Conservation (phyloP, 2,888 invertebrate species). For the Leptinotarsa rubiginosa region DNA sequence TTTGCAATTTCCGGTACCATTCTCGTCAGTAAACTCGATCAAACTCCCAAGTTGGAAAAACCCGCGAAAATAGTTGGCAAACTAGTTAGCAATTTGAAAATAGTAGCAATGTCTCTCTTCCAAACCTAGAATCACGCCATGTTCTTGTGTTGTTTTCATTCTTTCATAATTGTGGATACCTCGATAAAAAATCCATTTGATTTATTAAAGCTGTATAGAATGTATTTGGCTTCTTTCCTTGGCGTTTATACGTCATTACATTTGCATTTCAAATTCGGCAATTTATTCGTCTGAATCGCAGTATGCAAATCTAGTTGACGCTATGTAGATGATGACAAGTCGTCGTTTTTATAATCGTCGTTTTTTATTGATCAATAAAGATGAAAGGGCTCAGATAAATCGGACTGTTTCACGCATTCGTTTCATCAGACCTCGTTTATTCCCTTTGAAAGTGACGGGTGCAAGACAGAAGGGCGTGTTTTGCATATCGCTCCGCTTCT, state of each 20-base stretch:
- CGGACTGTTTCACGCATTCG: neutral
- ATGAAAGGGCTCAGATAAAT: neutral
- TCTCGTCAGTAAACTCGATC: too few relatives aligned
- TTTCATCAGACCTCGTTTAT: constrained; percentile 1
- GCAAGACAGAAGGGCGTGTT: neutral
- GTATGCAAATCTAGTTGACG: constrained; percentile 23
- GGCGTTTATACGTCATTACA: neutral
- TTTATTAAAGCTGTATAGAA: neutral
- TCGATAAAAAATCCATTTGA: neutral
- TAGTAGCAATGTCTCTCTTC: too few relatives aligned
- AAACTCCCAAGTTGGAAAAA: too few relatives aligned
- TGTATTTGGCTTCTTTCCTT: neutral
- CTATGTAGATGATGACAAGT: neutral
- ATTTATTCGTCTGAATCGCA: constrained; percentile 17
- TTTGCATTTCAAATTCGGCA: constrained; percentile 28
- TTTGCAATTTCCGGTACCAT: too few relatives aligned
- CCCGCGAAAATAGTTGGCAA: too few relatives aligned
- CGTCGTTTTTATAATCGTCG: neutral
- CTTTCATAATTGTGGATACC: neutral
- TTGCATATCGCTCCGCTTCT: too few relatives aligned
- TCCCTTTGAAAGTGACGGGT: neutral
- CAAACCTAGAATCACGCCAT: neutral
- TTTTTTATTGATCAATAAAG: constrained; percentile 14
- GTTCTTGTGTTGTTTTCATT: neutral
- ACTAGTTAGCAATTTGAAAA: too few relatives aligned